Evolutionary conservation across 2,797 vertebrate species (phyloP).

Genomic region (Dicrostonyx torquatus): DNA sequence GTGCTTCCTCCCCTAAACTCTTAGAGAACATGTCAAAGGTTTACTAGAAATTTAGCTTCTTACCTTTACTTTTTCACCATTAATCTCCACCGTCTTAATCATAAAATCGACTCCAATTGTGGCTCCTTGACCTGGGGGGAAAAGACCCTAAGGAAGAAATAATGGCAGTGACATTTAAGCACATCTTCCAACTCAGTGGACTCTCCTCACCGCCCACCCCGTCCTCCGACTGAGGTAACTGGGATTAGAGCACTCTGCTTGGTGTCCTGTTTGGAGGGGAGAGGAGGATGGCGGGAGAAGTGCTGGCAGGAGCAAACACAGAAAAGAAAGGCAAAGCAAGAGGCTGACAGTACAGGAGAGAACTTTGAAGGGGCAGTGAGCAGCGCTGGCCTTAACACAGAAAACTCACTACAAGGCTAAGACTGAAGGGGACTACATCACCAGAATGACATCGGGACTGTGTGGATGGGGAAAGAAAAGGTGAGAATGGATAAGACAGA

Average conservation of each 20-base stretch:
- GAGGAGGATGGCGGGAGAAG: background rate
- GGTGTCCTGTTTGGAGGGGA: background rate
- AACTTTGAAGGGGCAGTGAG: background rate
- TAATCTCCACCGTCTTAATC: conserved; percentile 99
- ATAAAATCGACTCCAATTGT: conserved; percentile 99
- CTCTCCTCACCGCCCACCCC: background rate
- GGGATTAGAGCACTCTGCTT: background rate
- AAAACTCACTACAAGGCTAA: background rate
- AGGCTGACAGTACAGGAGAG: background rate
- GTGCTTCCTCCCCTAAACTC: background rate
- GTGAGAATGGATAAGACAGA: background rate
- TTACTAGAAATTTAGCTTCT: conserved; percentile 56
- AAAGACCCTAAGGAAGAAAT: conserved; percentile 92
- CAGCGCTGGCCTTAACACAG: background rate
- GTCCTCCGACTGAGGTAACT: background rate
- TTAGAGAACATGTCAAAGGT: background rate
- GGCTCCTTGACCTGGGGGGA: conserved; percentile 99
- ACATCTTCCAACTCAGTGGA: conserved; percentile 20
- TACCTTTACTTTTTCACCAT: conserved; percentile 99
- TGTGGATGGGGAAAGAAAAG: background rate
- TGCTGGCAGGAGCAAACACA: background rate
- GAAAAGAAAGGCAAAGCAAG: background rate
- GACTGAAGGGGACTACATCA: background rate
- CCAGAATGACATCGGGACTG: background rate
- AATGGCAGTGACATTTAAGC: conserved; percentile 57